A percentile compares a stretch with the other conserved stretches of the same genome.
These are phyloP conservation scores for Garrulus glandarius DNA, from an alignment of 2,797 vertebrate species.

Conservation along the genomic window DNA sequence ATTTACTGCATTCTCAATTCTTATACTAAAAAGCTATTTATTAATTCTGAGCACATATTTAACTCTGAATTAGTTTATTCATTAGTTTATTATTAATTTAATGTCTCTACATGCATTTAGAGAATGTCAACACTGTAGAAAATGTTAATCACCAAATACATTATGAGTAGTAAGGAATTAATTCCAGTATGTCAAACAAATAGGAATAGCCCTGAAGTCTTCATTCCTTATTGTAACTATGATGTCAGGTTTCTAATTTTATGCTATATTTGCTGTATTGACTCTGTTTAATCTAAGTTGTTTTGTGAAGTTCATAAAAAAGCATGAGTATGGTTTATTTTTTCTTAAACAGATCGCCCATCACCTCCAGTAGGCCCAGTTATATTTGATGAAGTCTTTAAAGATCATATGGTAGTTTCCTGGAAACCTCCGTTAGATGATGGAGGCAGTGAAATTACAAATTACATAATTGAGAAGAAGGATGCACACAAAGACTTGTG, in stretches of 20 bases:
- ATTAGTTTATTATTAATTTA: neutral
- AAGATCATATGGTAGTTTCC: slow-evolving; percentile 92
- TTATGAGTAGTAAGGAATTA: neutral
- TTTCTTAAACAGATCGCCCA: slow-evolving; percentile 85
- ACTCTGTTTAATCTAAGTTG: neutral
- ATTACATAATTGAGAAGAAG: slow-evolving; percentile 95
- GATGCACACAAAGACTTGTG: slow-evolving; percentile 90
- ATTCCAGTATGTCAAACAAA: neutral
- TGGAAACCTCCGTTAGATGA: slow-evolving; percentile 97
- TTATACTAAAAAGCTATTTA: neutral
- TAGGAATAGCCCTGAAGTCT: neutral
- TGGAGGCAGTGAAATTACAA: slow-evolving; percentile 90
- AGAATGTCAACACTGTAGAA: neutral
- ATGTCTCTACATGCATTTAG: neutral
- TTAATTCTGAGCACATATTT: neutral
- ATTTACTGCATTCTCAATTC: neutral
- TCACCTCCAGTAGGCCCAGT: slow-evolving; percentile 93
- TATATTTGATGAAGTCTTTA: slow-evolving; percentile 93
- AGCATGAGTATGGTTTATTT: neutral
- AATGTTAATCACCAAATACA: neutral
- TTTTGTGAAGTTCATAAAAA: neutral
- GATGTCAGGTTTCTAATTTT: neutral
- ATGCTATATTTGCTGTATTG: neutral
- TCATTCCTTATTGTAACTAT: neutral
- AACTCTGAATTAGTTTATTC: neutral